Base-by-base conservation (phyloP, 2,888 invertebrate species). In the Mylabris sibirica region DNA sequence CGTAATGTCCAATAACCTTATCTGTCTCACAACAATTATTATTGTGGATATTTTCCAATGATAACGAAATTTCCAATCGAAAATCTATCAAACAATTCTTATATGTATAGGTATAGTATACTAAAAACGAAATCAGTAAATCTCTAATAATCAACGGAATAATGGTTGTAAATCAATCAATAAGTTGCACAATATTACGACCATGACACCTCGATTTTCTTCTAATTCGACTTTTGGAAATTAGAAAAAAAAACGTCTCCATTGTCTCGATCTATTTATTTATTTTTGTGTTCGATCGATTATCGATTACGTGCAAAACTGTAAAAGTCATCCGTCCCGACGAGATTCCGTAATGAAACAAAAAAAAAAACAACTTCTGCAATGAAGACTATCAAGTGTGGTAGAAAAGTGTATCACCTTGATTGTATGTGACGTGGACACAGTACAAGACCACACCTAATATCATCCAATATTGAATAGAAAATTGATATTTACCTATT, bases 321-420 rank as follows among this genome's bases (percentile, higher is more conserved):
- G n/a, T 30, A 30, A 30, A 30, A 30, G n/a, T n/a, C n/a, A n/a
- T n/a, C 30, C 30, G 30, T 30, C 8, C 30, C 4, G 30, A 30
- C 30, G 8, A 2, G 30, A 30, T 30, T 30, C 30, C 30, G 20
- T 20, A 22, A 49, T 2, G 44, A 11, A 3, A 49, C 20, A 14
- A 12, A 14, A 44, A 41, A 44, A 44, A 44, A n/a, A 44, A n/a
- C 17, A 3, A 8, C 9, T 20, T 49, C 20, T 49, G 17, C 22
- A 22, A 30, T 22, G 53, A 53, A 53, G 53, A 53, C 53, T 24
- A 22, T 53, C 53, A 53, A 53, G 53, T 53, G 24, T 24, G 24
- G 22, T 22, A 70, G 67, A 70, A 70, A 70, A 70, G 70, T 70
- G 70, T 70, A 70, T 70, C 70, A 70, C 70, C 70, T 70, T 70